Percentiles rank a stretch among this genome's conserved stretches.
Evolutionary conservation across 1,140 invertebrate species (phyloP).

Genomic region (Planococcus citri): DNA sequence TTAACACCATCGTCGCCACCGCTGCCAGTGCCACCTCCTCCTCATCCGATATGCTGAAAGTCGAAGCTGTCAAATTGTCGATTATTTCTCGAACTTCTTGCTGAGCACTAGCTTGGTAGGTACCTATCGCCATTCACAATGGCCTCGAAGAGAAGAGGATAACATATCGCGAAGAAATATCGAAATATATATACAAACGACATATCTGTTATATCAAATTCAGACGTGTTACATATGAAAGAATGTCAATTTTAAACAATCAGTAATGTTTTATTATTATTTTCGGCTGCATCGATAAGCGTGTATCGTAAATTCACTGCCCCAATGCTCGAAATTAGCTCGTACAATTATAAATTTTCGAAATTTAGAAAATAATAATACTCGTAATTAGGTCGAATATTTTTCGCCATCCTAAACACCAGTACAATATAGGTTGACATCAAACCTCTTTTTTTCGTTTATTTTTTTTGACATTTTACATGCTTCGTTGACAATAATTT

Average conservation of each 20-base stretch:
- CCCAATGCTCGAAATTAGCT: not conserved
- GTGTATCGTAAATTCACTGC: not conserved
- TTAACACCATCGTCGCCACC: not conserved
- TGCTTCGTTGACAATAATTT: not conserved
- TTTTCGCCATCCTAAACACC: no score
- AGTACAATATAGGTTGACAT: no score
- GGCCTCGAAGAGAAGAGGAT: not conserved
- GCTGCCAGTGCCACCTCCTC: not conserved
- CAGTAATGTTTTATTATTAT: not conserved
- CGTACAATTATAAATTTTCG: no score
- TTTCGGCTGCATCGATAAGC: not conserved
- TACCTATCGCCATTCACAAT: not conserved
- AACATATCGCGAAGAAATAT: slow-evolving; percentile 5
- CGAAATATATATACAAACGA: not conserved
- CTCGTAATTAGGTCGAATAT: no score
- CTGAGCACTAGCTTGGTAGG: not conserved
- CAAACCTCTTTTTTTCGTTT: no score
- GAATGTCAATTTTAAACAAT: not conserved
- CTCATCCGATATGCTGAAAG: not conserved
- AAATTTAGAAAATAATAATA: no score
- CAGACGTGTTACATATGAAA: not conserved
- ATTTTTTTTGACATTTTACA: not conserved
- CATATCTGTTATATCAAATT: not conserved
- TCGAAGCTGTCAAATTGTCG: not conserved
- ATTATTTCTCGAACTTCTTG: not conserved